Evolutionary conservation across 2,797 vertebrate genomes (phyloP).

Genomic region (Enteromius thamalakanensis): DNA sequence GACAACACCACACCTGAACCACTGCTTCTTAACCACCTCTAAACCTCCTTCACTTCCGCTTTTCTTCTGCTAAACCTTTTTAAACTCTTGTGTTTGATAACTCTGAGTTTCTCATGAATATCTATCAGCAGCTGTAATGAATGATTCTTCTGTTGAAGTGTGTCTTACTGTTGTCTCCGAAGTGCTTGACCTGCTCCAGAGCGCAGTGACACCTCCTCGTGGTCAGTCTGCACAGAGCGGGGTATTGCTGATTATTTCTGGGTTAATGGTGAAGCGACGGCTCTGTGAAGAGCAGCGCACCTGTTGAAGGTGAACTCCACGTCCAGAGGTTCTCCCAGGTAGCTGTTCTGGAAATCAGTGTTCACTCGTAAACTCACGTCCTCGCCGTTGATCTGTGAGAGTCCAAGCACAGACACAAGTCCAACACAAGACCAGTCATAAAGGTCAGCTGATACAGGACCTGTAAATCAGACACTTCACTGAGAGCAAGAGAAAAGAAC

Average conservation of each 20-base stretch:
- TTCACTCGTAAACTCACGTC: constrained; percentile 86
- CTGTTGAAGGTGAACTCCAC: constrained; percentile 90
- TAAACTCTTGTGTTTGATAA: too few relatives aligned
- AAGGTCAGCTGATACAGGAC: rapidly evolving
- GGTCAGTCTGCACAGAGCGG: constrained; percentile 75
- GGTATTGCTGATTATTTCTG: background rate
- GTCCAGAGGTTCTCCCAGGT: constrained; percentile 89
- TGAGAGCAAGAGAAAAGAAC: background rate
- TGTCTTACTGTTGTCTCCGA: constrained; percentile 82
- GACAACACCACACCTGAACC: background rate
- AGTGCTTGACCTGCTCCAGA: constrained; percentile 79
- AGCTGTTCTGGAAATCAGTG: constrained; percentile 81
- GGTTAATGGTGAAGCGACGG: background rate
- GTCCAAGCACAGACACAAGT: background rate
- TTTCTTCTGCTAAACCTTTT: too few relatives aligned
- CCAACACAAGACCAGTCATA: background rate
- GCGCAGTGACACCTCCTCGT: constrained; percentile 90
- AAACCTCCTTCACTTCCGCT: background rate
- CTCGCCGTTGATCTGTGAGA: constrained; percentile 83
- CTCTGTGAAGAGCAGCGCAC: constrained; percentile 66
- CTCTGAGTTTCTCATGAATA: too few relatives aligned
- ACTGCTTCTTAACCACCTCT: background rate
- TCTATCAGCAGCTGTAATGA: too few relatives aligned
- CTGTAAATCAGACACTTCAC: background rate
- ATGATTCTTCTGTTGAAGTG: background rate